Evolutionary conservation across 35 echinoderm and acorn worm genomes (phyloP), one percentile per base, ranked within the genome.

Genomic region (Anneissia japonica): DNA sequence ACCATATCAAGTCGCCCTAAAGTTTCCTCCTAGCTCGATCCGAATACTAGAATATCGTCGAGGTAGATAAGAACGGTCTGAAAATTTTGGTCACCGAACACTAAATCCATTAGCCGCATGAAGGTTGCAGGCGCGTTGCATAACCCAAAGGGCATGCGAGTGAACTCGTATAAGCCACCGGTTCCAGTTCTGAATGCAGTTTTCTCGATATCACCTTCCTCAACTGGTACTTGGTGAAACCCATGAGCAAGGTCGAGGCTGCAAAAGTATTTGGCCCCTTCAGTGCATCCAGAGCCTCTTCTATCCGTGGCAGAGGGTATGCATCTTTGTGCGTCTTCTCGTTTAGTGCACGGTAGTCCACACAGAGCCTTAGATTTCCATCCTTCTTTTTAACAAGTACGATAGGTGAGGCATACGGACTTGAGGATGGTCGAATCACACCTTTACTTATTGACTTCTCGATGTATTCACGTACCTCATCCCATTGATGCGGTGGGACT

Each of bases 261-360:
- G 23, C 84, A 86, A 40, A 91, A 93, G 46, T 85, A 85, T 11
- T 83, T 85, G 32, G 87, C 87, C 14, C 87, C 0, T 91, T 85
- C 9, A 88, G 64, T 36, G 81, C 80, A 87, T 90, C 79, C 34
- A 97, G 37, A 0, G 90, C 91, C 55, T 97, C 94, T 9, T 92
- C 90, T 0, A 92, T 96, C 17, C 87, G 76, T 14, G 90, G 90
- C 9, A 90, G 64, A 34, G 88, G 88, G 74, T 93, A 93, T 32
- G 90, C 90, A 86, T 97, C 84, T 35, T 84, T 82, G 12, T 84
- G 73, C 12, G 93, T 94, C 36, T 94, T 87, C 14, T 35, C 34
- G 80, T 96, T 92, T 0, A 92, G 84, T 21, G 93, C 74, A n/a
- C 93, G 10, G 46, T 89, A 95, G 46, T 91, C 86, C 13, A 91